phyloP scores from a whole-genome alignment of 2,113 vertebrate genomes.

The Cyanoderma ruficeps region DNA sequence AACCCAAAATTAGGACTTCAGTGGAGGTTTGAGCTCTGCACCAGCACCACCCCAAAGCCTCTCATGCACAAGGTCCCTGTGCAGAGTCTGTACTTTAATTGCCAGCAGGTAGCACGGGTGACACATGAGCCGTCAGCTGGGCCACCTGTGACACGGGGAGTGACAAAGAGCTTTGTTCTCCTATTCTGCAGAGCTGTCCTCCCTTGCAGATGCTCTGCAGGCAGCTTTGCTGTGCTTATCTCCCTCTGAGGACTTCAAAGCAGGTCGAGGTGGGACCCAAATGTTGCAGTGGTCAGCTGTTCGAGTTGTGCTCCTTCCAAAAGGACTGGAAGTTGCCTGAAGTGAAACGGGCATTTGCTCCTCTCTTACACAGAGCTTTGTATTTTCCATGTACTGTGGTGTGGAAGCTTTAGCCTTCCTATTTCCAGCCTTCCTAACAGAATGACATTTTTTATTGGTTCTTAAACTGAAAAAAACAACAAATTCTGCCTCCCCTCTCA shows the following conservation, averaged over 20 bases:
- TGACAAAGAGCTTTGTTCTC: neutral
- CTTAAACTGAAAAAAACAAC: slow-evolving; percentile 26
- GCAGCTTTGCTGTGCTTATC: neutral
- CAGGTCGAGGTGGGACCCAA: neutral
- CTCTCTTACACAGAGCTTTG: neutral
- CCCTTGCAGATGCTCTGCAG: neutral
- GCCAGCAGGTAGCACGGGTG: neutral
- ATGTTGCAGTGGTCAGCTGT: neutral
- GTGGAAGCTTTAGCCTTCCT: neutral
- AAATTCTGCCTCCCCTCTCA: neutral
- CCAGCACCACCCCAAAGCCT: neutral
- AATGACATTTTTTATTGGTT: neutral
- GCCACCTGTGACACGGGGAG: neutral
- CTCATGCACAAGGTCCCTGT: rapidly evolving
- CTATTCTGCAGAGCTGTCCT: neutral
- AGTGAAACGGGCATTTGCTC: neutral
- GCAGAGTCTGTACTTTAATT: neutral
- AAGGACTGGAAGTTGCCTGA: neutral
- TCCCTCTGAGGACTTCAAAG: neutral
- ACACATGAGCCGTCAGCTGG: neutral
- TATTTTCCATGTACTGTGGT: neutral
- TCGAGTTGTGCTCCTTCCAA: neutral
- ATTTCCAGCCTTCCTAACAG: neutral
- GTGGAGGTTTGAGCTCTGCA: neutral
- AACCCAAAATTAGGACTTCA: neutral